Base-by-base conservation (phyloP, 2,797 vertebrate species). In the Cossypha dichroa region DNA sequence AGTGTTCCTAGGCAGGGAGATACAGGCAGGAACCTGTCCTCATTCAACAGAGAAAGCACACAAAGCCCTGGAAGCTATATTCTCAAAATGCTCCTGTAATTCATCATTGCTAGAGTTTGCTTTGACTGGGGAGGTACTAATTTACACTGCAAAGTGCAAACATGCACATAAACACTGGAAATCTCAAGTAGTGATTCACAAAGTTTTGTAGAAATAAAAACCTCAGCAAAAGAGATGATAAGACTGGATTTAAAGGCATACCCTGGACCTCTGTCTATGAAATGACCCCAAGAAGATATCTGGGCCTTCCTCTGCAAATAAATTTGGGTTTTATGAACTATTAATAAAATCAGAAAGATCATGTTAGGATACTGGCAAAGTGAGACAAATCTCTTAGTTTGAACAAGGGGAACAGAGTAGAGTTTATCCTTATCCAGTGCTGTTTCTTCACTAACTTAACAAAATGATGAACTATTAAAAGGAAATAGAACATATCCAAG, bases 71-170 rank as follows among this genome's bases (percentile, higher is more conserved):
- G n/a, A 94, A 52, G 59, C 7, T 75, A 7, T 31, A 49, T 29
- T 82, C 36, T 85, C 60, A 79, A 85, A 76, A 17, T 46, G 6
- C 10, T 87, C 28, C 41, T 28, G 36, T n/a, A 85, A 76, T 55
- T 49, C 43, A 55, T 33, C 59, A 52, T 12, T 69, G 40, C n/a
- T 68, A 73, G 73, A 81, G 34, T 55, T 52, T 38, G 11, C 52
- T 74, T 73, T 72, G 63, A 33, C 48, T 63, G n/a, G 11, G 34
- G 59, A 75, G 73, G 58, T 15, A 15, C 33, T 69, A 76, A 88
- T 68, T 93, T 86, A 88, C n/a, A 75, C 28, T 62, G 77, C 77
- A 82, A 95, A 40, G 88, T 74, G 33, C 38, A 94, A 85, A 77
- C 52, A 75, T 31, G 33, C n/a, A 45, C 45, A 63, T 64, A 67